Evolutionary conservation across 2,888 invertebrate species (phyloP).

Genomic region (Dicyrtomina minuta): DNA sequence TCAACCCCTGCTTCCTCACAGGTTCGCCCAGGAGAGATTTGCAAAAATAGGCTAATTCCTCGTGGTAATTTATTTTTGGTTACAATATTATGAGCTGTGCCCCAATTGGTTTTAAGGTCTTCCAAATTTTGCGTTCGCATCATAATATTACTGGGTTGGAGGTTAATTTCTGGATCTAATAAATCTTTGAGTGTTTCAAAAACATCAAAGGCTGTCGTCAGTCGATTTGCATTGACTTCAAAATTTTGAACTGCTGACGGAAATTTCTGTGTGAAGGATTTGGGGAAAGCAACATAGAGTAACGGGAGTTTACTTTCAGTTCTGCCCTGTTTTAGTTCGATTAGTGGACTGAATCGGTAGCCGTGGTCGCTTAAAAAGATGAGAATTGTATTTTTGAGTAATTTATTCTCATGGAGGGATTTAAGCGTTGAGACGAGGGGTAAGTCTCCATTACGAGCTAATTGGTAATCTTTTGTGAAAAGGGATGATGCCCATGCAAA

Average conservation of each 20-base stretch:
- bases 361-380: constrained; percentile 85
- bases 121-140: not conserved
- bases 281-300: constrained; percentile 71
- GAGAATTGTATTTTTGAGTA: constrained; percentile 69
- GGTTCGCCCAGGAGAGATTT: constrained; percentile 60
- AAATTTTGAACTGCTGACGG: constrained; percentile 67
- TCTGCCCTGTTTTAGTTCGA: constrained; percentile 74
- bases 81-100: no score
- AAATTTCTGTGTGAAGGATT: constrained; percentile 68
- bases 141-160: not conserved
- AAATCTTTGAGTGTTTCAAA: constrained; percentile 73
- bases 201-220: constrained; percentile 83
- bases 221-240: constrained; percentile 47
- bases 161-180: no score
- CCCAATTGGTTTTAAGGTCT: no score
- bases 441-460: constrained; percentile 72
- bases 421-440: constrained; percentile 64
- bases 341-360: constrained; percentile 79
- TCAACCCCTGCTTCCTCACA: constrained; percentile 73
- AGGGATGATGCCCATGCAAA: constrained; percentile 82
- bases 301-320: constrained; percentile 86
- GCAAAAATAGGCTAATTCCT: constrained; percentile 11
- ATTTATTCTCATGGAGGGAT: constrained; percentile 60
- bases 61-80: not conserved
- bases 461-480: constrained; percentile 81